Evolutionary conservation across 2,113 vertebrate genomes (phyloP).

Genomic region (Rhipidura dahli): DNA sequence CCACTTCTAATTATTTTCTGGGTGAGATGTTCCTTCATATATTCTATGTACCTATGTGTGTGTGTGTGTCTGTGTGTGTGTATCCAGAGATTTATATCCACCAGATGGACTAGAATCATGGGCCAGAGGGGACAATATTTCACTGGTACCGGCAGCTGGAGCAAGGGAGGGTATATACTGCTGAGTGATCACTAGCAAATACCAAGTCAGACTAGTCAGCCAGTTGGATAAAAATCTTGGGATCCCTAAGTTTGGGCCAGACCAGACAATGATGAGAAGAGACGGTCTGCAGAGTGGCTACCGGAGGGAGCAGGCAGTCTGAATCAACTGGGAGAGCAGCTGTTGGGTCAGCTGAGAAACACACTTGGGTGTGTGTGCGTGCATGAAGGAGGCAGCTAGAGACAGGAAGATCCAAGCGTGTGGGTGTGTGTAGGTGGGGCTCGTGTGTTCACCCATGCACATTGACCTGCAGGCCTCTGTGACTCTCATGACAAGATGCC

Average conservation of each 20-base stretch:
- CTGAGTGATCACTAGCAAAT: neutral
- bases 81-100: neutral
- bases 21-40: neutral
- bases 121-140: neutral
- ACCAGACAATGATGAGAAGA: neutral
- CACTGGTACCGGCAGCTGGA: rapidly evolving
- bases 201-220: neutral
- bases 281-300: rapidly evolving
- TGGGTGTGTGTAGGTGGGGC: neutral
- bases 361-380: neutral
- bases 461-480: neutral
- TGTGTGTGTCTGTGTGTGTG: neutral
- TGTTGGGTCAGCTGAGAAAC: neutral
- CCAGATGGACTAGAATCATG: neutral
- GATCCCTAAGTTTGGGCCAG: neutral
- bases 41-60: neutral
- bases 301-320: neutral
- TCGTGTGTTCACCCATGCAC: rapidly evolving
- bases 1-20: neutral
- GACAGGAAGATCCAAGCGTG: neutral
- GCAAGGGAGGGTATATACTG: neutral
- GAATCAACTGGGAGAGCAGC: neutral
- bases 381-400: rapidly evolving
- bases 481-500: neutral
- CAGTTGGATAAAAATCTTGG: neutral